A percentile compares a stretch with the other conserved stretches of the same genome.
These are phyloP conservation scores for Atherinomorus stipes DNA, from an alignment of 2,113 vertebrate genomes.

Conservation along the genomic window DNA sequence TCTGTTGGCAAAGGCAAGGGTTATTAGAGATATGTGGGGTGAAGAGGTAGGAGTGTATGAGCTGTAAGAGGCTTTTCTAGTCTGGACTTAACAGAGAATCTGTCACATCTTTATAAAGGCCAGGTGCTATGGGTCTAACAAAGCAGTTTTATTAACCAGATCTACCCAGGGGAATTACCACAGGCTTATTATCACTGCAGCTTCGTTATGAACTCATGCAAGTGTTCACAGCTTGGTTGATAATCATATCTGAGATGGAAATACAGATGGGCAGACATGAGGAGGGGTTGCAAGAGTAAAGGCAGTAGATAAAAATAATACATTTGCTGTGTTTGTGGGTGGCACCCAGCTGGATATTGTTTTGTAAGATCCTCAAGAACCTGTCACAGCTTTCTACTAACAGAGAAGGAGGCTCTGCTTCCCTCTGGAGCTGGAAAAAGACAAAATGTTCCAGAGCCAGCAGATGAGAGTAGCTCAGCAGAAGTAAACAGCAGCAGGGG, in stretches of 20 bases:
- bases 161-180: constrained; percentile 66
- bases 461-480: constrained; percentile 46
- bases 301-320: not conserved
- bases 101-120: constrained; percentile 71
- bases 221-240: constrained; percentile 38
- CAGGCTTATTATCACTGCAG: constrained; percentile 64
- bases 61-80: constrained; percentile 78
- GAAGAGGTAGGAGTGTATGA: constrained; percentile 56
- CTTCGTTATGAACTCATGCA: constrained; percentile 61
- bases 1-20: constrained; percentile 41
- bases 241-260: constrained; percentile 51
- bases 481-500: constrained; percentile 72
- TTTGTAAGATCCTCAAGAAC: too few relatives aligned
- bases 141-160: constrained; percentile 75
- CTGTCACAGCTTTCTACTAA: not conserved
- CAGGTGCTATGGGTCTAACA: constrained; percentile 72
- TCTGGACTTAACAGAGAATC: constrained; percentile 75
- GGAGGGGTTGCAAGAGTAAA: not conserved
- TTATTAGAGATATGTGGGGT: constrained; percentile 66
- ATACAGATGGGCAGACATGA: constrained; percentile 20
- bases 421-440: constrained; percentile 49
- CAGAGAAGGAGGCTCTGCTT: constrained; percentile 11
- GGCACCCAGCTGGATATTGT: too few relatives aligned
- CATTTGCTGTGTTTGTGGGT: constrained; percentile 16
- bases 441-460: constrained; percentile 73